Percentiles rank a stretch among this genome's conserved stretches.
phyloP scores from a whole-genome alignment of 2,797 vertebrate species.

The Delichon dasypus region DNA sequence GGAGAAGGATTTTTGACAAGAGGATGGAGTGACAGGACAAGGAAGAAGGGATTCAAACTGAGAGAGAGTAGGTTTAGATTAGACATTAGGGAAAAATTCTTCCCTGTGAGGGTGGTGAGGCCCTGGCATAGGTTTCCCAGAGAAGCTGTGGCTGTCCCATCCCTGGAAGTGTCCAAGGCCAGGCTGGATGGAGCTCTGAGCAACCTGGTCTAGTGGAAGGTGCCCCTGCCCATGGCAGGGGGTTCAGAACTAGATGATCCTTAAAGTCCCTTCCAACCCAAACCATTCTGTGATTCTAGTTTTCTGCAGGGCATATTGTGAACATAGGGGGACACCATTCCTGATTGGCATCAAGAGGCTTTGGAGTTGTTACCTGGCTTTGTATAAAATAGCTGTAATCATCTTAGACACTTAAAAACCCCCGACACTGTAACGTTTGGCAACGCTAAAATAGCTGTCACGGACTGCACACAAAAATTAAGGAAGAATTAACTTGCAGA shows the following conservation, averaged over 20 bases:
- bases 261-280: not conserved
- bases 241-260: not conserved
- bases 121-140: not conserved
- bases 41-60: not conserved
- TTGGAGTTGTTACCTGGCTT: not conserved
- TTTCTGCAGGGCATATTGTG: conserved; percentile 8
- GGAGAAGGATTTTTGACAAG: not conserved
- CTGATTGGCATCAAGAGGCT: conserved; percentile 16
- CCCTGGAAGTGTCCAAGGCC: not conserved
- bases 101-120: not conserved
- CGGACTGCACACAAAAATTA: not conserved
- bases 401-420: not conserved
- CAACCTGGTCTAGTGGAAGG: not conserved
- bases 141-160: not conserved
- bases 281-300: not conserved
- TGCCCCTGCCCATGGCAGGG: too few relatives aligned
- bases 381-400: not conserved
- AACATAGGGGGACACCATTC: not conserved
- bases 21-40: not conserved
- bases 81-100: not conserved
- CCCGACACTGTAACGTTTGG: not conserved
- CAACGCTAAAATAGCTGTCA: not conserved
- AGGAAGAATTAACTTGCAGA: not conserved
- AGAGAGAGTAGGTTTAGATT: not conserved
- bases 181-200: not conserved